Conservation (phyloP, 2,113 vertebrate species). For the Sarotherodon lohbergeri region DNA sequence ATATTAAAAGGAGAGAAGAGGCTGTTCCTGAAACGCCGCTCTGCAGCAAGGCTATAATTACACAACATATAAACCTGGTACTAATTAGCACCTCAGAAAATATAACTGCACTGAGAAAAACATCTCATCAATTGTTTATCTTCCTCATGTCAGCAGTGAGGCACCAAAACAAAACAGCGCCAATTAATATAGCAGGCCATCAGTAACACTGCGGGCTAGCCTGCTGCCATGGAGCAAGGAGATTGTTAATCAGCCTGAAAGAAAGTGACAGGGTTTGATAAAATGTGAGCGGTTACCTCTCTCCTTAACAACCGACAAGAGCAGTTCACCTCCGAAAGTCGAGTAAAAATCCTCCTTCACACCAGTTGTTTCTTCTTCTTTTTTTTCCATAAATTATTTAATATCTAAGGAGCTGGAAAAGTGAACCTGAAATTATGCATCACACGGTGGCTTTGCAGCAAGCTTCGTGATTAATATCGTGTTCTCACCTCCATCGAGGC, state of each 20-base stretch:
- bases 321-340: neutral
- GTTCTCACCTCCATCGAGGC: neutral
- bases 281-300: neutral
- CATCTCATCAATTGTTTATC: conserved; percentile 28
- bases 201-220: neutral
- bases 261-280: neutral
- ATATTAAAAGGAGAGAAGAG: neutral
- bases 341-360: neutral
- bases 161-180: neutral
- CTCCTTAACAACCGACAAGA: neutral
- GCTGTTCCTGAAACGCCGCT: neutral
- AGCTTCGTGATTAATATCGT: conserved; percentile 23
- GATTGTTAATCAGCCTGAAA: neutral
- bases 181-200: neutral
- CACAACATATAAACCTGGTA: neutral
- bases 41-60: conserved; percentile 25
- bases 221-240: neutral
- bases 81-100: conserved; percentile 45
- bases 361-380: neutral
- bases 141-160: neutral
- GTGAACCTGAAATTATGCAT: conserved; percentile 20
- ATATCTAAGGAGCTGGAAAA: neutral
- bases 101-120: neutral
- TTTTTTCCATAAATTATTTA: neutral
- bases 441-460: neutral